A percentile compares a stretch with the other conserved stretches of the same genome.
These are phyloP conservation scores for Crossocerus cetratus DNA, from an alignment of 2,888 invertebrate species.

Conservation along the genomic window DNA sequence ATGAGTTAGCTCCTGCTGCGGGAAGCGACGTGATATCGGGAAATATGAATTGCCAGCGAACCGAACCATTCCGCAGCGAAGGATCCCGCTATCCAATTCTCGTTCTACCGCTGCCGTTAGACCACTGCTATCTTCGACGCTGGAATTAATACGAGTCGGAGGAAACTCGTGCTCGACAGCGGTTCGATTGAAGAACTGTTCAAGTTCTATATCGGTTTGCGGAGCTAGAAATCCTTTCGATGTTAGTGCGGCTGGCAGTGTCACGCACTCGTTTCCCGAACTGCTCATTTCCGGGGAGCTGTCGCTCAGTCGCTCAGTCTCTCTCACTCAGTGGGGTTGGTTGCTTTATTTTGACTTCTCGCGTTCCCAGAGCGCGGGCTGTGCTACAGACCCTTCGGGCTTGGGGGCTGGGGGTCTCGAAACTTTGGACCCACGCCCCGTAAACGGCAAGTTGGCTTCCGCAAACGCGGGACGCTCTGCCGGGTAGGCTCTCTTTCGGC, in stretches of 20 bases:
- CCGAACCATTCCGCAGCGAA: no score
- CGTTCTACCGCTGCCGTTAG: no score
- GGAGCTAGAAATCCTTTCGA: slow-evolving; percentile 41
- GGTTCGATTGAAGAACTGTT: no score
- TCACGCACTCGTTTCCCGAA: slow-evolving; percentile 33
- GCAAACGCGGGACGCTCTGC: slow-evolving; percentile 28
- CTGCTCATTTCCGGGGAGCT: no score
- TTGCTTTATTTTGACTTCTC: slow-evolving; percentile 35
- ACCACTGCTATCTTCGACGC: no score
- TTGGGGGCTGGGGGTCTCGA: slow-evolving; percentile 11
- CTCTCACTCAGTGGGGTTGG: neutral
- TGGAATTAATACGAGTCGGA: slow-evolving; percentile 9
- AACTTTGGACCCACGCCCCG: slow-evolving; percentile 47
- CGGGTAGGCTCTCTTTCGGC: slow-evolving; percentile 4
- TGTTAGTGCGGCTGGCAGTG: slow-evolving; percentile 40
- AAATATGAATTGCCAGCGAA: no score
- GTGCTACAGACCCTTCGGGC: slow-evolving; percentile 12
- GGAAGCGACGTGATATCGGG: no score
- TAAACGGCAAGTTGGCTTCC: slow-evolving; percentile 45
- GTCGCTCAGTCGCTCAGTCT: neutral
- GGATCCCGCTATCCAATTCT: no score
- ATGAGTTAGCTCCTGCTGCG: neutral
- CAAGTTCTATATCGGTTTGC: no score
- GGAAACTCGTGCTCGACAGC: no score
- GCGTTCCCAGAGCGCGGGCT: slow-evolving; percentile 26